Conservation (phyloP, 1,140 invertebrate genomes). For the Nasonia vitripennis region DNA sequence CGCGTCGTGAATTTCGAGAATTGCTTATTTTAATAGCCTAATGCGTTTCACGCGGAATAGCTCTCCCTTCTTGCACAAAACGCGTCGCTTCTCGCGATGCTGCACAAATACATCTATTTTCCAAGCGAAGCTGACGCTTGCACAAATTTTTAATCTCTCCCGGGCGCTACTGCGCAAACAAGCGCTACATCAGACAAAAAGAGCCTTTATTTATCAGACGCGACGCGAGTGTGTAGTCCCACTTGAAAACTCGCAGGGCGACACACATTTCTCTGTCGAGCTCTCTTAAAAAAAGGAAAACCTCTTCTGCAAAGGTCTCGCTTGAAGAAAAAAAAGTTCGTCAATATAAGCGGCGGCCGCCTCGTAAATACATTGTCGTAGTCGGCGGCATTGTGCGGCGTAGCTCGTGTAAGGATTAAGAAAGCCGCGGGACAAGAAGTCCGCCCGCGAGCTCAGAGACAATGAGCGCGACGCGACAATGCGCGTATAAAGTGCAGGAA, state of each 20-base stretch:
- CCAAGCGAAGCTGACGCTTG: too few relatives aligned
- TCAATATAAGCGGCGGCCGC: background rate
- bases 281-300: background rate
- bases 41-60: background rate
- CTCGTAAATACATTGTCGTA: conserved; percentile 34
- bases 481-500: background rate
- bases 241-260: background rate
- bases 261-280: background rate
- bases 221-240: background rate
- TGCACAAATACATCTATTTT: too few relatives aligned
- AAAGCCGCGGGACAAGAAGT: conserved; percentile 36
- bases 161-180: too few relatives aligned
- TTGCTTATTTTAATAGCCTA: background rate
- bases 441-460: background rate
- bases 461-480: conserved; percentile 37
- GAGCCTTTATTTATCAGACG: background rate
- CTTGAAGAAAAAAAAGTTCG: background rate
- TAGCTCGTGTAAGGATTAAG: conserved; percentile 45
- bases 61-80: too few relatives aligned
- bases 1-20: background rate
- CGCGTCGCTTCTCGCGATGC: too few relatives aligned
- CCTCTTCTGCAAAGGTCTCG: background rate
- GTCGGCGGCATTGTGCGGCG: background rate
- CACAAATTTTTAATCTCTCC: background rate
- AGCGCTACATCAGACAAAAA: too few relatives aligned